These are phyloP conservation scores for Scaptodrosophila lebanonensis DNA, from an alignment of 1,140 invertebrate genomes.

Conservation along the genomic window DNA sequence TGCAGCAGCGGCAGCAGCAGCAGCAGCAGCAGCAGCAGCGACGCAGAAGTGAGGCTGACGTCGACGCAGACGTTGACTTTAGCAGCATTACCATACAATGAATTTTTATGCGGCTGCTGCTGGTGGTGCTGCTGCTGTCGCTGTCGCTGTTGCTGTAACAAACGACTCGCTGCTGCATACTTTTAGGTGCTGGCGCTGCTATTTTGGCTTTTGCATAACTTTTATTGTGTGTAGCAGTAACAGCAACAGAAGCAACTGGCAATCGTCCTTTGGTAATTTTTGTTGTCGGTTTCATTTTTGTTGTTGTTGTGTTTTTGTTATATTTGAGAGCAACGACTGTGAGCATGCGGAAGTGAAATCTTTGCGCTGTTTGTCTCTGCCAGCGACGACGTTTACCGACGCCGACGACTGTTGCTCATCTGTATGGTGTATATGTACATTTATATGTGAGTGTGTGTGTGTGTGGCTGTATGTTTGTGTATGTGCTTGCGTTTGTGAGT, in stretches of 20 bases:
- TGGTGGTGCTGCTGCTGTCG: constrained; percentile 15
- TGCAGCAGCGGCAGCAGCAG: constrained; percentile 23
- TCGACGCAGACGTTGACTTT: background rate
- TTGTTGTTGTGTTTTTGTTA: no score
- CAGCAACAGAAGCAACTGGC: constrained; percentile 42
- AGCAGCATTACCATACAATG: no score
- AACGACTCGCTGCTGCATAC: constrained; percentile 33
- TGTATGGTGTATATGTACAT: constrained; percentile 18
- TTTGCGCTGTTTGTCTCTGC: constrained; percentile 5
- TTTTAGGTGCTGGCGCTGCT: constrained; percentile 49
- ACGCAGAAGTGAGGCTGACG: constrained; percentile 18
- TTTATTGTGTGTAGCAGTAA: constrained; percentile 56
- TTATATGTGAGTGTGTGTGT: constrained; percentile 4
- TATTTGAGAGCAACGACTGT: constrained; percentile 26
- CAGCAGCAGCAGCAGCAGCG: constrained; percentile 4
- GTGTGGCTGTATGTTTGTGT: constrained; percentile 18
- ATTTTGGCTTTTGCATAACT: constrained; percentile 68
- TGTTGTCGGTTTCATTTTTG: no score
- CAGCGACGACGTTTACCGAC: constrained; percentile 1
- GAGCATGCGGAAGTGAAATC: constrained; percentile 31
- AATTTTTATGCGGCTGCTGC: background rate
- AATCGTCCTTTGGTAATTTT: no score
- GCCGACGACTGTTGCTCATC: constrained; percentile 65
- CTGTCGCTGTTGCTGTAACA: constrained; percentile 2
- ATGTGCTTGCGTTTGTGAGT: constrained; percentile 13